phyloP scores from a whole-genome alignment of 1,140 invertebrate species.

The Bacillus rossius region DNA sequence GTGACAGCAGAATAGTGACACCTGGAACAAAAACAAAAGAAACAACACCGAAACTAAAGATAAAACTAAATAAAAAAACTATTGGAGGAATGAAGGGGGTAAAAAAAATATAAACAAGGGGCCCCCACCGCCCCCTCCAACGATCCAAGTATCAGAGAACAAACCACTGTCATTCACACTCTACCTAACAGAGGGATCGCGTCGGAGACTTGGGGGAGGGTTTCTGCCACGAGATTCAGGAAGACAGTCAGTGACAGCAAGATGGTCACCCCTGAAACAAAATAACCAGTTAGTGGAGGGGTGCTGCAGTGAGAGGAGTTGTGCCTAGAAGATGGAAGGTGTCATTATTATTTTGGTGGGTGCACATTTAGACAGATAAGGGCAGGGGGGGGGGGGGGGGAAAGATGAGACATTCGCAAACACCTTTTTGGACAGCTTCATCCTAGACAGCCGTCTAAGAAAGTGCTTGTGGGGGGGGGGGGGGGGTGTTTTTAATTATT shows the following conservation, averaged over 20 bases:
- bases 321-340: too few relatives aligned
- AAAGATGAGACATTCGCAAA: too few relatives aligned
- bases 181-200: conserved; percentile 92
- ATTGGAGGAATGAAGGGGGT: background rate
- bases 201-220: conserved; percentile 92
- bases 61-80: conserved; percentile 10
- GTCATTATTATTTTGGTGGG: too few relatives aligned
- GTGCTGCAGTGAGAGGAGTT: too few relatives aligned
- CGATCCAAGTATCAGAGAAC: conserved; percentile 40
- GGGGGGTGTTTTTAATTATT: too few relatives aligned
- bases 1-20: conserved; percentile 98
- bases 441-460: too few relatives aligned
- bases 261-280: conserved; percentile 97
- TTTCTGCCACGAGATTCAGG: conserved; percentile 93
- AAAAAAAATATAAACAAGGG: conserved; percentile 9
- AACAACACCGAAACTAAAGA: conserved; percentile 7
- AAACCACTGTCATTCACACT: conserved; percentile 11
- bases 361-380: too few relatives aligned
- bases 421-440: too few relatives aligned
- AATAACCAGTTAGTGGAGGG: conserved; percentile 12
- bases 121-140: conserved; percentile 27
- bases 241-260: conserved; percentile 99
- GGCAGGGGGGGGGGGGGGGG: too few relatives aligned
- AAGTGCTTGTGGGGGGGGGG: too few relatives aligned
- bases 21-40: conserved; percentile 68